Base-by-base conservation (phyloP, 1,140 invertebrate genomes). In the Nomia melanderi region DNA sequence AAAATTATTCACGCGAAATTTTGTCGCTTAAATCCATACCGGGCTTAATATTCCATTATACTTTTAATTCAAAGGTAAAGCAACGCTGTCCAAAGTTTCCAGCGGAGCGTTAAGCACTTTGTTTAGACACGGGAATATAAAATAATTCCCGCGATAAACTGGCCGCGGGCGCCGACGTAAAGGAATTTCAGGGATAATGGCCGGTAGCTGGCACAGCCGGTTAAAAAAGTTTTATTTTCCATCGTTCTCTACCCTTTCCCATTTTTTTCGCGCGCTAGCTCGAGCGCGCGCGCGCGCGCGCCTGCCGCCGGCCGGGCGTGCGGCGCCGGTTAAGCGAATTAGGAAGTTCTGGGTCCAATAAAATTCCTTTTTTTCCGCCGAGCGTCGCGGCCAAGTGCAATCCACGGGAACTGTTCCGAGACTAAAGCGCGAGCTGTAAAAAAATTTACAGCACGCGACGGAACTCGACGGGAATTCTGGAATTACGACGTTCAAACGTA, bases 291-390 rank as follows among this genome's bases (percentile, higher is more conserved):
- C n/a, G n/a, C n/a, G n/a, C n/a, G n/a, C n/a, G n/a, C n/a, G n/a
- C n/a, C n/a, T n/a, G n/a, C n/a, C n/a, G n/a, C n/a, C n/a, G n/a
- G n/a, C n/a, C n/a, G n/a, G n/a, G n/a, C n/a, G n/a, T n/a, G n/a
- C n/a, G 17, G 31, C 29, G 12, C 53, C 63, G 50, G 63, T 57
- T 75, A 75, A 75, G 50, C 54, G 74, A 76, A 76, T 76, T 69
- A 69, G 64, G 41, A 69, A 69, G 31, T 76, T 76, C 64, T 60
- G 25, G 39, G 41, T 60, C 44, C 74, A 39, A 76, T 76, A 69
- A 76, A 76, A 76, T 56, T n/a, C n/a, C n/a, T n/a, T 54, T 33
- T 41, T 44, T 64, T 31, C 17, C 62, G 41, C 31, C 41, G 31
- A 27, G n/a, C 50, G 31, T 56, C 65, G 41, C 74, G 64, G 25